Base-by-base conservation (phyloP, 2,888 invertebrate genomes). In the Brachypalpus laphriformis region DNA sequence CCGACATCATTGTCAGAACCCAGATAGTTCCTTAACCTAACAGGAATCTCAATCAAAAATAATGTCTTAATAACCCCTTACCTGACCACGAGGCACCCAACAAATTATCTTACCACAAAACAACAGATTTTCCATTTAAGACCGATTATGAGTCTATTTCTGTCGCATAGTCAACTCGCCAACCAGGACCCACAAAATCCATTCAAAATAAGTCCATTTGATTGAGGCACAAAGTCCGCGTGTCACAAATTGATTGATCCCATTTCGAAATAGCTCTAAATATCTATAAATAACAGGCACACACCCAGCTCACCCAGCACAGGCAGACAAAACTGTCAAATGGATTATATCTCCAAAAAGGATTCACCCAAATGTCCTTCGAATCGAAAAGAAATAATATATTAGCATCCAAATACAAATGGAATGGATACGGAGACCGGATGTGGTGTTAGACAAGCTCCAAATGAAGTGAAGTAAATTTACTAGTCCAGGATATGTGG, bases 171-270 rank as follows among this genome's bases (percentile, higher is more conserved):
- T 42, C 40, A 47, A 22, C 5, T 18, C n/a, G 14, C 9, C 18
- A 31, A 28, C 18, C 25, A 25, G 25, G 18, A 8, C 42, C 11
- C 40, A 9, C 37, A 16, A 14, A 22, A 18, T 25, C 51, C 8
- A 6, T 37, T 18, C 1, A 42, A 56, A 70, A 20, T 22, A 47
- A 71, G 14, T 57, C 40, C 42, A 14, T 47, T 34, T n/a, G 56
- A 28, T 47, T 16, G 34, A 34, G 8, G 11, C 18, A 47, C 7
- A 54, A 20, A 14, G 56, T 20, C 57, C 18, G 54, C 8, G 42
- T 40, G 42, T 18, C 54, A 40, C n/a, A 70, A 70, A 42, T 34
- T 47, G 70, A 57, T 57, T 71, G 70, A 22, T 59, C 57, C 37
- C 22, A 34, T 59, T 47, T 34, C 16, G 11, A 49, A 22, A 45